phyloP scores from a whole-genome alignment of 2,113 vertebrate genomes.

The Microcebus jonahi region DNA sequence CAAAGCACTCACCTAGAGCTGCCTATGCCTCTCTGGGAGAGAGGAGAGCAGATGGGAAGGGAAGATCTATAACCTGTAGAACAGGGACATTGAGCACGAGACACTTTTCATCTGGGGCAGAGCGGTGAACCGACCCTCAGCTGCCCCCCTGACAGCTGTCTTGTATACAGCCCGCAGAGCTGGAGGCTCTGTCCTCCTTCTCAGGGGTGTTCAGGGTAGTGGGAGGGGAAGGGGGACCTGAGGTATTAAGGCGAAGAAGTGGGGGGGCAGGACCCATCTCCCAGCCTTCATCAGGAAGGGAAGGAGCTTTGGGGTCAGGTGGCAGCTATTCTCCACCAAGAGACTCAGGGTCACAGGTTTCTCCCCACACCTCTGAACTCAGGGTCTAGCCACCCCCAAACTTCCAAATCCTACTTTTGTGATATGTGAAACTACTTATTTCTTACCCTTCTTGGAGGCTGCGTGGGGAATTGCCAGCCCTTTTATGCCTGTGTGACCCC shows the following conservation, averaged over 20 bases:
- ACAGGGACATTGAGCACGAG: conserved; percentile 73
- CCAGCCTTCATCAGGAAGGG: conserved; percentile 51
- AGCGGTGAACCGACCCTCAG: neutral
- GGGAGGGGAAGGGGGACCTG: neutral
- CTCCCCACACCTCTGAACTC: conserved; percentile 79
- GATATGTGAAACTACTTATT: conserved; percentile 75
- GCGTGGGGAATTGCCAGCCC: conserved; percentile 55
- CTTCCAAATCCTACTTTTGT: conserved; percentile 74
- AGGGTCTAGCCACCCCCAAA: conserved; percentile 77
- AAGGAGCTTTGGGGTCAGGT: conserved; percentile 72
- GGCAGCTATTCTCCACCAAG: conserved; percentile 73
- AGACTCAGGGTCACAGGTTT: conserved; percentile 78
- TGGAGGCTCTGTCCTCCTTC: conserved; percentile 14
- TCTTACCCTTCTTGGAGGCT: conserved; percentile 74
- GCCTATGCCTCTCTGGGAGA: conserved; percentile 55
- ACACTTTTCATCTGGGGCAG: conserved; percentile 75
- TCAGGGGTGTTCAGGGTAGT: neutral
- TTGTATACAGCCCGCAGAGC: neutral
- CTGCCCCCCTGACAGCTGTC: neutral
- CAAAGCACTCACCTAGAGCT: conserved; percentile 32
- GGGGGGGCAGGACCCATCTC: neutral
- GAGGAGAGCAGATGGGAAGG: neutral
- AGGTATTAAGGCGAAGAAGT: conserved; percentile 19
- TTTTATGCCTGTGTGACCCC: conserved; percentile 65
- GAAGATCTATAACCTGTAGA: neutral